Percentiles rank a stretch among this genome's conserved stretches.
Evolutionary conservation across 2,888 invertebrate species (phyloP).

Genomic region (Rhingia rostrata): DNA sequence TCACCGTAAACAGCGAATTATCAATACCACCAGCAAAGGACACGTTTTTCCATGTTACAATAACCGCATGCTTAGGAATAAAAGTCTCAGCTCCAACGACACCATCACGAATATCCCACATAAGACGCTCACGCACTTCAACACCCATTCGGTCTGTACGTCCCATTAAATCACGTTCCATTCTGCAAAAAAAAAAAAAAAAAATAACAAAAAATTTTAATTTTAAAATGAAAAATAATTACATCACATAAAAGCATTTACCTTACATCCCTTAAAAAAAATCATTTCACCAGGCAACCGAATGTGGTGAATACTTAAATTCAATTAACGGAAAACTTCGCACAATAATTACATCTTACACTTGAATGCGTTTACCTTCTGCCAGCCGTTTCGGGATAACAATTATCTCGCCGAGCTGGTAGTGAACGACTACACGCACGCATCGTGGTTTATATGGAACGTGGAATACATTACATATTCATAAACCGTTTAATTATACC

Average conservation of each 20-base stretch:
- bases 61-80: constrained; percentile 93
- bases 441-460: constrained; percentile 17
- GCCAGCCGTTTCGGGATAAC: constrained; percentile 16
- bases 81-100: constrained; percentile 96
- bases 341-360: neutral
- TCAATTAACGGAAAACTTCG: neutral
- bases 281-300: neutral
- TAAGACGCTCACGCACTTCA: constrained; percentile 92
- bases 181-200: constrained; percentile 79
- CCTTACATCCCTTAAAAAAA: neutral
- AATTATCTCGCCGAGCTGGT: constrained; percentile 34
- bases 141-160: constrained; percentile 93
- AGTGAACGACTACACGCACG: constrained; percentile 22
- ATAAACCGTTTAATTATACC: constrained; percentile 62
- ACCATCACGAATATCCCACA: constrained; percentile 94
- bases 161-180: constrained; percentile 88
- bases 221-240: constrained; percentile 15
- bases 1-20: constrained; percentile 88
- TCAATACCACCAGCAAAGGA: constrained; percentile 95
- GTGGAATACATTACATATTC: constrained; percentile 49
- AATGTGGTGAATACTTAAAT: neutral
- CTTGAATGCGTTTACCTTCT: neutral
- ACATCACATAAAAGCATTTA: neutral
- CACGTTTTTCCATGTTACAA: constrained; percentile 98
- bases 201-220: constrained; percentile 1